Evolutionary conservation across 37 sponge, comb jelly and placozoan species (phyloP).

Genomic region (Tethya wilhelma): DNA sequence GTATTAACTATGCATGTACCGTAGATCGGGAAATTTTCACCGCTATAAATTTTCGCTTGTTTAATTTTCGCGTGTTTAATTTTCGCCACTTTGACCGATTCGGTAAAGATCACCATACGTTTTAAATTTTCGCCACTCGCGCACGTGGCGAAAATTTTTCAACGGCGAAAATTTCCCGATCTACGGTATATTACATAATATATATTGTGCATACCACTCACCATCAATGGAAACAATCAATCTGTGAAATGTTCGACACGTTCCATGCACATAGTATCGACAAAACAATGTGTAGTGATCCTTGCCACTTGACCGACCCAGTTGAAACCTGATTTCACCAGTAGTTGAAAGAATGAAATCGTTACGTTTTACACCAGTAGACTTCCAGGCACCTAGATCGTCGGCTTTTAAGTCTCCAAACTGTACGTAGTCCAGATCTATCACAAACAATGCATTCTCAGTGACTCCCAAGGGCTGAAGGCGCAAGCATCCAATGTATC

Average conservation of each 20-base stretch:
- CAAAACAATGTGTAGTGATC: not conserved
- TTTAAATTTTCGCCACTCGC: too few relatives aligned
- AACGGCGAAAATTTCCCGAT: too few relatives aligned
- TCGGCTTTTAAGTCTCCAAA: not conserved
- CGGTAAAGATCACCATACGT: too few relatives aligned
- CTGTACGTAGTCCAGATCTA: not conserved
- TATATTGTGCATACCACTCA: too few relatives aligned
- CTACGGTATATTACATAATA: too few relatives aligned
- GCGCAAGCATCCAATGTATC: not conserved
- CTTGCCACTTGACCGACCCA: not conserved
- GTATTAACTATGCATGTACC: too few relatives aligned
- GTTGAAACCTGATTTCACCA: not conserved
- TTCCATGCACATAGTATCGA: not conserved
- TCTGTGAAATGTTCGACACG: not conserved
- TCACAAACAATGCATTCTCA: not conserved
- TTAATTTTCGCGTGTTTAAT: too few relatives aligned
- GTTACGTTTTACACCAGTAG: not conserved
- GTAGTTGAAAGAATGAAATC: not conserved
- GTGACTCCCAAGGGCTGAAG: not conserved
- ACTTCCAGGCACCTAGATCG: not conserved
- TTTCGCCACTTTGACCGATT: too few relatives aligned
- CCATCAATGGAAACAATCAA: not conserved
- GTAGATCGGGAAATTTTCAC: too few relatives aligned
- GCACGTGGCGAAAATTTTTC: too few relatives aligned
- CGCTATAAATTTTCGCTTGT: too few relatives aligned